These are phyloP conservation scores for Esox masquinongy DNA, from an alignment of 2,797 vertebrate genomes.

Conservation along the genomic window DNA sequence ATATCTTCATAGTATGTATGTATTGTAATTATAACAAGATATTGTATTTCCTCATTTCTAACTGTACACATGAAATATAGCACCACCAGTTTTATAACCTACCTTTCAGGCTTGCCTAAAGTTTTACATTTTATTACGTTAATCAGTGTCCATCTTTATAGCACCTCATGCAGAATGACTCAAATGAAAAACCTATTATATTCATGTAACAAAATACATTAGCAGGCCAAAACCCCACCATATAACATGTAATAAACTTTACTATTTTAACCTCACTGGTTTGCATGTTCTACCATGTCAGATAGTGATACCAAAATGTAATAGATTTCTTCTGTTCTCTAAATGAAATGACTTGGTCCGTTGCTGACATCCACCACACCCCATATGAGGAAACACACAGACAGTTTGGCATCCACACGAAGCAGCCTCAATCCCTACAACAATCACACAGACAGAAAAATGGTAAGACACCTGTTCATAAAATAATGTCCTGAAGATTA, in stretches of 20 bases:
- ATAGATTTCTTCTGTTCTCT: background rate
- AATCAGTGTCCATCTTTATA: background rate
- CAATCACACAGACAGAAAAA: conserved; percentile 29
- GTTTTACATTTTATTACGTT: background rate
- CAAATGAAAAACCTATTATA: background rate
- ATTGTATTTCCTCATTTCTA: too few species aligned
- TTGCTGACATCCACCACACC: background rate
- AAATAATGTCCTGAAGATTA: background rate
- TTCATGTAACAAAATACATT: background rate
- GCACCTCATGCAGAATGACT: background rate
- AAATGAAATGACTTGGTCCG: background rate
- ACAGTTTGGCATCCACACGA: conserved; percentile 38
- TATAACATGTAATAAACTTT: background rate
- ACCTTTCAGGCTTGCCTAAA: background rate
- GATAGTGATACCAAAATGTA: background rate
- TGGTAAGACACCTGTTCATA: conserved; percentile 55
- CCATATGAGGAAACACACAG: background rate
- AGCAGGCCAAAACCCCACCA: background rate
- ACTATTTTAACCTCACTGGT: background rate
- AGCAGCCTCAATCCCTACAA: conserved; percentile 25
- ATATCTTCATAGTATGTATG: too few species aligned
- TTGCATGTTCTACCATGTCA: background rate
- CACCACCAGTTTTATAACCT: background rate
- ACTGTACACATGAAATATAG: background rate
- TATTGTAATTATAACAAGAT: too few species aligned